These are phyloP conservation scores for Ranitomeya imitator DNA, from an alignment of 2,113 vertebrate genomes.

Conservation along the genomic window DNA sequence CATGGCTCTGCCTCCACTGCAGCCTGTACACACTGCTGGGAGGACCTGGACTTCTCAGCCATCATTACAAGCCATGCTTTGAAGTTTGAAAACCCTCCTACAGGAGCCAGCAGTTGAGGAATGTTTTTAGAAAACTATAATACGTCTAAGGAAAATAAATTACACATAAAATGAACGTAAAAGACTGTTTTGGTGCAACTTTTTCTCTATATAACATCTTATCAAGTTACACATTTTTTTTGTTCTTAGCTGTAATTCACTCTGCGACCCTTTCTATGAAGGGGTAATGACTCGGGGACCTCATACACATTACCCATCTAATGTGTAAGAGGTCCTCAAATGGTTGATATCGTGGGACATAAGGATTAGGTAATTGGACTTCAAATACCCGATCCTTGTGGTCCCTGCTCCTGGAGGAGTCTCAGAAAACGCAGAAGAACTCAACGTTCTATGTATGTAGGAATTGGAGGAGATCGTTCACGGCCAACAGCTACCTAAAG, in stretches of 20 bases:
- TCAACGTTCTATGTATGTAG: too few relatives aligned
- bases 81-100: slow-evolving; percentile 5
- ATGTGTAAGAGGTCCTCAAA: too few relatives aligned
- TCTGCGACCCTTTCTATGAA: neutral
- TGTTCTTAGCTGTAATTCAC: neutral
- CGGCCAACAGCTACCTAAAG: too few relatives aligned
- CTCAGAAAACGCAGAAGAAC: too few relatives aligned
- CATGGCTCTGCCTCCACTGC: slow-evolving; percentile 34
- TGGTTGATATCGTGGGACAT: too few relatives aligned
- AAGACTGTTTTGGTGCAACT: neutral
- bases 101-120: neutral
- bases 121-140: slow-evolving; percentile 7
- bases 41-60: slow-evolving; percentile 27
- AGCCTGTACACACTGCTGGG: neutral
- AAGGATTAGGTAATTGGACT: too few relatives aligned
- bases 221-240: neutral
- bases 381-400: too few relatives aligned
- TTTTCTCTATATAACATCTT: neutral
- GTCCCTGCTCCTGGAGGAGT: too few relatives aligned
- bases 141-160: neutral
- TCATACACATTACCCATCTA: too few relatives aligned
- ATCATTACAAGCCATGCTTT: slow-evolving; percentile 2
- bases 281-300: neutral
- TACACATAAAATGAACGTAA: neutral
- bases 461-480: too few relatives aligned